Evolutionary conservation across 2,113 vertebrate genomes (phyloP), one percentile per base, ranked within the genome.

Genomic region (Cephalopholis sonnerati): DNA sequence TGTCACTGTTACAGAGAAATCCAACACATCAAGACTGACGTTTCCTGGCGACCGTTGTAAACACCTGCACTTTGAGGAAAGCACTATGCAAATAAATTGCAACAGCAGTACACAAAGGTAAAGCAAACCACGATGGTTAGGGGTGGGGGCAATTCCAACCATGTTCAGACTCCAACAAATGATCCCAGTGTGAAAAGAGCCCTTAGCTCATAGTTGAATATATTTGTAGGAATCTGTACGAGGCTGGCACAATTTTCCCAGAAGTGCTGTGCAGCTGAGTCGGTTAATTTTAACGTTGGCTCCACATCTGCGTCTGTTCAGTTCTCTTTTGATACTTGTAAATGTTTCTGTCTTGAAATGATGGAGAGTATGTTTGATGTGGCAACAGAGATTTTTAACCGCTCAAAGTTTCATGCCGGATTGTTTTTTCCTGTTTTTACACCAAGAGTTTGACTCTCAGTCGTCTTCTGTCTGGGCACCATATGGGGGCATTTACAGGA

Each of bases 281-380:
- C 24, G 7, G 63, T 51, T 72, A 10, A 59, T 75, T 71, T 20
- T 55, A 36, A 69, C 41, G 53, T 18, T 29, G 59, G 48, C 48
- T 82, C 6, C 66, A 83, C 77, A 85, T 85, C 80, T 78, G 79
- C 7, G n/a, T 64, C 67, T 81, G 18, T 67, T 78, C 58, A 41
- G 63, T 50, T 16, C 44, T 46, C 36, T 64, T 80, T 48, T n/a
- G 29, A 55, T 67, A 65, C 36, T 9, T 16, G 62, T 64, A 62
- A 69, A 75, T 59, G 66, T 85, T 54, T 83, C 64, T 77, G 25
- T 25, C 29, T 48, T 72, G 72, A 64, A 75, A 67, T 11, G 29
- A 77, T 39, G 58, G 24, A 25, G 25, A 11, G 3, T 20, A 20
- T 15, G 80, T 81, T 57, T 78, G 59, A 83, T 71, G 80, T 66